phyloP scores from a whole-genome alignment of 2,888 invertebrate species.

The Frankliniella fusca region DNA sequence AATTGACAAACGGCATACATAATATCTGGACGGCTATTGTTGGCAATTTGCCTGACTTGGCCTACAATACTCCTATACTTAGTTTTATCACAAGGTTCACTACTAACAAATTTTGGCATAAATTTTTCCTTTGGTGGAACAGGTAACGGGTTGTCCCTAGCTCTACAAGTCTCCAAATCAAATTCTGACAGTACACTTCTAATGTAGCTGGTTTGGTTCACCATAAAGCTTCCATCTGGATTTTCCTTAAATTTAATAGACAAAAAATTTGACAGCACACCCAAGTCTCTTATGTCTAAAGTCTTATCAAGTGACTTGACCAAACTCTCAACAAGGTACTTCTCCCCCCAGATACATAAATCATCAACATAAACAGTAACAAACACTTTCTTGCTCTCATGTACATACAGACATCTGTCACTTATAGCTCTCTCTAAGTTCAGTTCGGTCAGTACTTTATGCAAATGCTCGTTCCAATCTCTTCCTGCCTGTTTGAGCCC shows the following conservation, averaged over 20 bases:
- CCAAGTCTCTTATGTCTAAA: not conserved
- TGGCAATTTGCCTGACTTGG: slow-evolving; percentile 6
- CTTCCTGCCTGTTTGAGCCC: slow-evolving; percentile 45
- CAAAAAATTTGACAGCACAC: not conserved
- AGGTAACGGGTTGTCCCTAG: not conserved
- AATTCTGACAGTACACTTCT: too few species aligned
- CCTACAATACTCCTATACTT: slow-evolving; percentile 27
- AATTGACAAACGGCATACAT: slow-evolving; percentile 35
- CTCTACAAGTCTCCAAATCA: not conserved
- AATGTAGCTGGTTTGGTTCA: not conserved
- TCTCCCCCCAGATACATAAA: not conserved
- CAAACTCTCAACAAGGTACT: not conserved
- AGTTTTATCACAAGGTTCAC: slow-evolving; percentile 29
- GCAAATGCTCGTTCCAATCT: slow-evolving; percentile 43
- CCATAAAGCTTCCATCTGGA: not conserved
- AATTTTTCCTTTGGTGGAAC: too few species aligned
- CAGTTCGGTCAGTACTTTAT: not conserved
- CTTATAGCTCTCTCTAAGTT: not conserved
- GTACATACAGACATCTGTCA: slow-evolving; percentile 3
- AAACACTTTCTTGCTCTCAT: not conserved
- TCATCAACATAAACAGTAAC: not conserved
- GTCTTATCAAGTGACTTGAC: not conserved
- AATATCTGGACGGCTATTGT: slow-evolving; percentile 34
- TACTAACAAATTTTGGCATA: too few species aligned
- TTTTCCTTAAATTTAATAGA: not conserved